A percentile compares a stretch with the other conserved stretches of the same genome.
Conservation (phyloP, 2,113 vertebrate genomes). For the Hydrochoerus hydrochaeris region DNA sequence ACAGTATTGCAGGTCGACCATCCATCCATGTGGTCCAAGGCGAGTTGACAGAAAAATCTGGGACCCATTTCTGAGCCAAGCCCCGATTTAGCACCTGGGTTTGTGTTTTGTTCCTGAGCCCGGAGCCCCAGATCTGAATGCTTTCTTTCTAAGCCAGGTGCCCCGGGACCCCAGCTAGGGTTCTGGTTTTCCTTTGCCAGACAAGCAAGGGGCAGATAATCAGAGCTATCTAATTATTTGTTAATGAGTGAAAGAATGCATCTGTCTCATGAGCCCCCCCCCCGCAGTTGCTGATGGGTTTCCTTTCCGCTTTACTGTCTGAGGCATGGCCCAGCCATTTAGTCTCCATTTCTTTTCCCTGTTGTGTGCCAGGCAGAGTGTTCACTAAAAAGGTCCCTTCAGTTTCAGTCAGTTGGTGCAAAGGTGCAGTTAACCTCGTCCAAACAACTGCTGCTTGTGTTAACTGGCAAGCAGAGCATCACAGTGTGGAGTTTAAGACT, state of each 20-base stretch:
- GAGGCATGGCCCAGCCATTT: rapidly evolving
- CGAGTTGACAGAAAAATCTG: neutral
- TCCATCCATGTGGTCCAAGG: neutral
- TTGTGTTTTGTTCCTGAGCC: neutral
- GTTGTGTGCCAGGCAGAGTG: rapidly evolving
- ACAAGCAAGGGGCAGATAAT: neutral
- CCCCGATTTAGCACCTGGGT: rapidly evolving
- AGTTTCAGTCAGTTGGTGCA: too few species aligned
- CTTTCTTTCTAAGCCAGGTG: too few species aligned
- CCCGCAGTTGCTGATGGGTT: neutral
- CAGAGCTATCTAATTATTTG: neutral
- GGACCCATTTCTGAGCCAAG: neutral
- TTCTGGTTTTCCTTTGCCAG: neutral
- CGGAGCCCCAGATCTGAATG: neutral
- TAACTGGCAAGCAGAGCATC: neutral
- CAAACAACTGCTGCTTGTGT: neutral
- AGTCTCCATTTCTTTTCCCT: neutral
- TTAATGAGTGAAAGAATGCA: neutral
- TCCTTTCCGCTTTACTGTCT: neutral
- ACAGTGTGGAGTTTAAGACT: neutral
- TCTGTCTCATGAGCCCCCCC: neutral
- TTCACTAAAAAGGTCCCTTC: rapidly evolving
- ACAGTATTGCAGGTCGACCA: too few species aligned
- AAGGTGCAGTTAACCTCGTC: neutral
- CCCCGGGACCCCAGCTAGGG: neutral